A percentile compares a stretch with the other conserved stretches of the same genome.
phyloP scores from a whole-genome alignment of 2,888 invertebrate genomes.

The Disparrhopalites patrizii region DNA sequence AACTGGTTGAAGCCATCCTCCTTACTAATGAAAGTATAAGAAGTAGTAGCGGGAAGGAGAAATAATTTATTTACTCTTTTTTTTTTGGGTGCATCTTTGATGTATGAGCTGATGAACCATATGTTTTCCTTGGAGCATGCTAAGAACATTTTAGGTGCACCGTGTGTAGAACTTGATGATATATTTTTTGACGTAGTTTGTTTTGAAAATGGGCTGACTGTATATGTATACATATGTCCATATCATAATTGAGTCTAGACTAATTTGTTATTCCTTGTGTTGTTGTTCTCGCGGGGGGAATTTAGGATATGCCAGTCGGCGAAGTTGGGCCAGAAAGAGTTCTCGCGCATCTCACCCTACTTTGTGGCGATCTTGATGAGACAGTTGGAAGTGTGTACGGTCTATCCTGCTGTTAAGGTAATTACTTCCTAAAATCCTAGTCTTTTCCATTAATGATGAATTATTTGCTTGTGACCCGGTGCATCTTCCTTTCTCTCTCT shows the following conservation, averaged over 20 bases:
- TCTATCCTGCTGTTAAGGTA: conserved; percentile 55
- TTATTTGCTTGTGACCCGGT: background rate
- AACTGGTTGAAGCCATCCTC: no score
- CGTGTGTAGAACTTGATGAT: no score
- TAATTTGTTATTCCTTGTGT: background rate
- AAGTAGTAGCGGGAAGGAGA: no score
- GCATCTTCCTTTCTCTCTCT: background rate
- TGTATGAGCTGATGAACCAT: no score
- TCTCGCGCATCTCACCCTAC: conserved; percentile 54
- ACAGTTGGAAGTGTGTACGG: conserved; percentile 53
- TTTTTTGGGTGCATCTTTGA: no score
- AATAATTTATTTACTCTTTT: no score
- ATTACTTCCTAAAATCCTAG: conserved; percentile 30
- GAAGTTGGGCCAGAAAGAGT: conserved; percentile 50
- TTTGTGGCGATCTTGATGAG: conserved; percentile 55
- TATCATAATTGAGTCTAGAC: background rate
- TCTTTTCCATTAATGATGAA: conserved; percentile 3
- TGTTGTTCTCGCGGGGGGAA: background rate
- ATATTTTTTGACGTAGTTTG: no score
- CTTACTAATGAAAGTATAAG: no score
- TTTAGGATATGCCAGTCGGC: conserved; percentile 45
- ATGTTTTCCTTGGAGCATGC: no score
- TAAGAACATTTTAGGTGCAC: no score
- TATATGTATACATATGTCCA: background rate
- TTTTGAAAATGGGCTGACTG: no score